Evolutionary conservation across 2,113 vertebrate species (phyloP).

Genomic region (Gadus macrocephalus): DNA sequence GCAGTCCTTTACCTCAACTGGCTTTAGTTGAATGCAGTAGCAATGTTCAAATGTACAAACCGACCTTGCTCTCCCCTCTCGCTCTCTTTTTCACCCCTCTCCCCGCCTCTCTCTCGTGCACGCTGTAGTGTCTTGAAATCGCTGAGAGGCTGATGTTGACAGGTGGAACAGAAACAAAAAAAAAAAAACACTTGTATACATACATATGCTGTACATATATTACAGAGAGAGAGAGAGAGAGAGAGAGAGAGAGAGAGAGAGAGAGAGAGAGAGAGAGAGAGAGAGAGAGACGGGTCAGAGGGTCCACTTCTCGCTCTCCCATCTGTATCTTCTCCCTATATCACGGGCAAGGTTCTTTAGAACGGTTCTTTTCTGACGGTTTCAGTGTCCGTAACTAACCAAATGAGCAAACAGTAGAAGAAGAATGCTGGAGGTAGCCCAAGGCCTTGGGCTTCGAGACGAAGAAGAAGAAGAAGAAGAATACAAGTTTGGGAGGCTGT

Average conservation of each 20-base stretch:
- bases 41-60: constrained; percentile 65
- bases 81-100: background rate
- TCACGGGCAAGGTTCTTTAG: constrained; percentile 27
- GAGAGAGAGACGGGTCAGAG: constrained; percentile 2
- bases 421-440: constrained; percentile 41
- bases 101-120: background rate
- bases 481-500: constrained; percentile 53
- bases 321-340: constrained; percentile 24
- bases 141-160: constrained; percentile 29
- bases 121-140: constrained; percentile 14
- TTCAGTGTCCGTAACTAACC: constrained; percentile 55
- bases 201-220: constrained; percentile 30
- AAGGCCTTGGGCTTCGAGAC: constrained; percentile 16
- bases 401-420: constrained; percentile 53
- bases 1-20: constrained; percentile 40
- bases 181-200: constrained; percentile 19
- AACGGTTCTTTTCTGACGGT: no score
- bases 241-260: constrained; percentile 22
- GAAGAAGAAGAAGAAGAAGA: constrained; percentile 31
- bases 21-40: constrained; percentile 40
- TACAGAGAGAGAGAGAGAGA: constrained; percentile 35
- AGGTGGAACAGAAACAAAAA: constrained; percentile 35
- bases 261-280: no score
- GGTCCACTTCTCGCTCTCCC: constrained; percentile 41
- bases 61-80: constrained; percentile 17